phyloP scores from a whole-genome alignment of 2,888 invertebrate genomes.

The Coelinius sp. region DNA sequence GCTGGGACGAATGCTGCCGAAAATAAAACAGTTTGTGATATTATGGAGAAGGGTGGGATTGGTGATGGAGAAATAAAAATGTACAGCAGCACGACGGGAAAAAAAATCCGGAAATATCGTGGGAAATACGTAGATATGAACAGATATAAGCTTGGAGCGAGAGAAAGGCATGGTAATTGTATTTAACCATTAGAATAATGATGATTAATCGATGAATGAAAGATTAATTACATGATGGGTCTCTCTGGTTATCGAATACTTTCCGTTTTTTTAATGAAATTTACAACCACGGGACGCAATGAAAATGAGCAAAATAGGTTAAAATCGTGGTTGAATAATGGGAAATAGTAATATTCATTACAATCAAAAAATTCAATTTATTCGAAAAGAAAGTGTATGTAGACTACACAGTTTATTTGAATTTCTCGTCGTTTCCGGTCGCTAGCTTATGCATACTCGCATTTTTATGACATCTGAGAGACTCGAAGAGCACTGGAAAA shows the following conservation, averaged over 20 bases:
- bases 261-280: no score
- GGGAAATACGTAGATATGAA: slow-evolving; percentile 11
- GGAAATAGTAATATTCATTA: no score
- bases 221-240: no score
- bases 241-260: no score
- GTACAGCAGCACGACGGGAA: background rate
- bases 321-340: no score
- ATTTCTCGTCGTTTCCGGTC: slow-evolving; percentile 12
- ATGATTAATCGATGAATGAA: no score
- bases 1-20: slow-evolving; percentile 57
- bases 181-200: slow-evolving; percentile 4
- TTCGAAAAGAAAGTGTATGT: background rate
- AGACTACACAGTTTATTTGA: slow-evolving; percentile 9
- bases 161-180: background rate
- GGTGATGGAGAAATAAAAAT: slow-evolving; percentile 12
- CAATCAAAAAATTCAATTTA: no score
- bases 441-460: background rate
- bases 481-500: background rate
- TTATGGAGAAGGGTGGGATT: slow-evolving; percentile 7
- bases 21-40: slow-evolving; percentile 38
- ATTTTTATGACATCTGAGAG: slow-evolving; percentile 19
- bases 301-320: no score
- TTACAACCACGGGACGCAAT: no score
- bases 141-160: background rate
- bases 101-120: slow-evolving; percentile 10